Evolutionary conservation across 2,113 vertebrate genomes (phyloP).

Genomic region (Zosterops borbonicus): DNA sequence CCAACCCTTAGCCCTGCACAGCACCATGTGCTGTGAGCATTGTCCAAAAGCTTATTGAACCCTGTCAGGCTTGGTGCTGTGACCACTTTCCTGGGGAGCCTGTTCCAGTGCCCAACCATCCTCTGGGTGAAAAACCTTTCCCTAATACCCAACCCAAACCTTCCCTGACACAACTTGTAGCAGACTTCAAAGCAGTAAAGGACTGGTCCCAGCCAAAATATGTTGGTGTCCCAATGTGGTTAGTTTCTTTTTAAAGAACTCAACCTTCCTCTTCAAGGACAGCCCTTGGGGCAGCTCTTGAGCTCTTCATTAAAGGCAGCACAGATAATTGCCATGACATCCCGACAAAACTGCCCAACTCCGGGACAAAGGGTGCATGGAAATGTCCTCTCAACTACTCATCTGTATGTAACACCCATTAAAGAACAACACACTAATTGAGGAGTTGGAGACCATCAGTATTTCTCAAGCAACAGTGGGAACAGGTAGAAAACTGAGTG

Average conservation of each 20-base stretch:
- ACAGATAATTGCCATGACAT: neutral
- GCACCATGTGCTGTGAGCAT: neutral
- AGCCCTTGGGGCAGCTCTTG: neutral
- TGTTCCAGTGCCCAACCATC: neutral
- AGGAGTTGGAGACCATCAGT: neutral
- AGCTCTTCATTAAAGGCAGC: neutral
- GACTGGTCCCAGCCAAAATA: neutral
- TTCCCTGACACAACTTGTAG: neutral
- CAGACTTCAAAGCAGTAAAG: neutral
- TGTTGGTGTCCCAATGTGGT: neutral
- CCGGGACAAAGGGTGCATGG: neutral
- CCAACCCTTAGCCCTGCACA: neutral
- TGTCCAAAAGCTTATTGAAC: neutral
- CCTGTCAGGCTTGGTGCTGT: neutral
- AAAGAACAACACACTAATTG: fast-evolving
- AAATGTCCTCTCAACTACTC: neutral
- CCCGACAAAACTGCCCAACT: neutral
- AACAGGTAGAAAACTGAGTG: neutral
- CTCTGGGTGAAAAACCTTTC: neutral
- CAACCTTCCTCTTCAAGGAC: neutral
- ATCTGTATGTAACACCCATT: neutral
- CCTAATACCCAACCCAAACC: neutral
- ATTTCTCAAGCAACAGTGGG: neutral
- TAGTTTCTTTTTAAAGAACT: neutral
- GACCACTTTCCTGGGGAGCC: neutral